Base-by-base conservation (phyloP, 1,140 invertebrate species). In the Aphis gossypii region DNA sequence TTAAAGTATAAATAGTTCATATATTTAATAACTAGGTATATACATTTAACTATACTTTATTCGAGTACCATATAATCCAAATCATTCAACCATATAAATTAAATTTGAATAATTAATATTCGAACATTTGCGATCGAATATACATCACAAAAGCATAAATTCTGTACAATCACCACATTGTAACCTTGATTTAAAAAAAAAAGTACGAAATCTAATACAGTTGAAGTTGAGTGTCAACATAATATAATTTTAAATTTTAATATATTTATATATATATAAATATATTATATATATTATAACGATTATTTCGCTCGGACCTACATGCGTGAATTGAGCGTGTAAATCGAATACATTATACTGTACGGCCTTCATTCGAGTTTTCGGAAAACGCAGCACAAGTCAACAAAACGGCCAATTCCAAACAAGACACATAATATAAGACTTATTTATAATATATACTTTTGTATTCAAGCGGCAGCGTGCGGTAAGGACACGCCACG, bases 11-110 rank as follows among this genome's bases (percentile, higher is more conserved):
- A 76, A 76, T 4, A n/a, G 4, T 18, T 30, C 3, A n/a, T 76
- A n/a, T 25, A 30, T 68, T 68, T 68, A 11, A 68, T 68, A 30
- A 68, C 60, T n/a, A 11, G 2, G 4, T 30, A 30, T 46, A 25
- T 9, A 6, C n/a, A 76, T n/a, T n/a, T 76, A 76, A 14, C 14
- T 18, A 76, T 76, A 76, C 60, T 76, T 76, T n/a, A 76, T 76
- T 76, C 30, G 60, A 76, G 60, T 76, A 76, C 60, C n/a, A 76
- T n/a, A n/a, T n/a, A 76, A 68, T 68, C 60, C 60, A 68, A 68
- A n/a, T 5, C 30, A 76, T 14, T 35, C 8, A n/a, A n/a, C 14
- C 14, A 76, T 14, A 76, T 23, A 76, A n/a, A 20, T 76, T n/a
- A 18, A n/a, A n/a, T 14, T 18, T 2, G 6, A 76, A 76, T n/a